phyloP scores from a whole-genome alignment of 2,797 vertebrate species.

The Graptemys geographica region DNA sequence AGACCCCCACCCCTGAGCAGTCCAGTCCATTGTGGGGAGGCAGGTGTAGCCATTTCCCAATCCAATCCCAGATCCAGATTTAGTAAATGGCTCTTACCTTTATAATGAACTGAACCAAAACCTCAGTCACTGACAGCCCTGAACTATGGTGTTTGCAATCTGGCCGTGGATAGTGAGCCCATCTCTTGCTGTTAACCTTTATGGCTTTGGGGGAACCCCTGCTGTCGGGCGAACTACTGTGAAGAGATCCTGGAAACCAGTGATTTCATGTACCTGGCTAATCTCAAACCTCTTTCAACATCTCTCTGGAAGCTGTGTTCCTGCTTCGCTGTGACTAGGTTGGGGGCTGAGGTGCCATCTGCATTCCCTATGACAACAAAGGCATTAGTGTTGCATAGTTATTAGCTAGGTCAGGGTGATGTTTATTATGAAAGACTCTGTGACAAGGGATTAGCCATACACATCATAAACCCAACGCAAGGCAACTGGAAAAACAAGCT shows the following conservation, averaged over 20 bases:
- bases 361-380: background rate
- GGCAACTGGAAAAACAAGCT: constrained; percentile 78
- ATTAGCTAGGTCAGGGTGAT: constrained; percentile 74
- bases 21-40: background rate
- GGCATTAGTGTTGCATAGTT: constrained; percentile 49
- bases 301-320: background rate
- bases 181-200: background rate
- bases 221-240: background rate
- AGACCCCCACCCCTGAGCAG: fast-evolving
- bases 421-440: constrained; percentile 75
- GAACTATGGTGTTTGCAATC: background rate
- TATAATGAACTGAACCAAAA: background rate
- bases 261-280: background rate
- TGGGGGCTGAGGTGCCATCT: background rate
- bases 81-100: fast-evolving
- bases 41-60: background rate
- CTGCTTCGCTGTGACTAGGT: fast-evolving
- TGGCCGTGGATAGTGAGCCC: background rate
- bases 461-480: constrained; percentile 63
- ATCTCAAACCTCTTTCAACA: background rate
- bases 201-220: fast-evolving
- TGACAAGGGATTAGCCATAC: constrained; percentile 72
- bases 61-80: background rate
- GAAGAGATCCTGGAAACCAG: background rate
- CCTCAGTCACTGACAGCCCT: background rate